Percentiles rank a stretch among this genome's conserved stretches.
phyloP scores from a whole-genome alignment of 2,113 vertebrate genomes.

The Elanoides forficatus region DNA sequence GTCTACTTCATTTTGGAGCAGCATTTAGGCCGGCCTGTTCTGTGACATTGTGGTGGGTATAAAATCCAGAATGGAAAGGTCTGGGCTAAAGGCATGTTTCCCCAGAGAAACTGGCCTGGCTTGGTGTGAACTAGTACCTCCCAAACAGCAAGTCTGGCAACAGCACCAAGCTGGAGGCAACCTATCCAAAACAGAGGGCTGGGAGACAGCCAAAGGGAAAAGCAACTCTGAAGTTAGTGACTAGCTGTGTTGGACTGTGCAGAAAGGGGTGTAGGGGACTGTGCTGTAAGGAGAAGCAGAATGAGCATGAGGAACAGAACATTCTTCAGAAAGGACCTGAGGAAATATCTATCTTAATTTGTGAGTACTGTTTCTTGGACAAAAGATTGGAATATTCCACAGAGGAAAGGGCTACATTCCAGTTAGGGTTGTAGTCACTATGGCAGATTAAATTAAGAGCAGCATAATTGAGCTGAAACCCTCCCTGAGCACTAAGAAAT shows the following conservation, averaged over 20 bases:
- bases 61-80: background rate
- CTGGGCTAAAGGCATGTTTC: background rate
- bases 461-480: background rate
- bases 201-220: background rate
- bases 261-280: background rate
- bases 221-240: background rate
- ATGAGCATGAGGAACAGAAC: background rate
- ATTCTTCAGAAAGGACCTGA: accelerated
- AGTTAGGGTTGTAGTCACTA: background rate
- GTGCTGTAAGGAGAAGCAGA: background rate
- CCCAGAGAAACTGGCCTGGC: background rate
- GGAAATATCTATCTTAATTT: background rate
- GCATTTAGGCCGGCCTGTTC: accelerated
- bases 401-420: background rate
- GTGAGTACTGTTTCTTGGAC: background rate
- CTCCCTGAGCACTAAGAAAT: background rate
- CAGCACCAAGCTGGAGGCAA: background rate
- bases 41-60: background rate
- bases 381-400: background rate
- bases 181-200: background rate
- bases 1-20: background rate
- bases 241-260: background rate
- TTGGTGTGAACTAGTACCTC: background rate
- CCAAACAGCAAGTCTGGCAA: background rate
- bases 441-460: background rate